Evolutionary conservation across 2,797 vertebrate genomes (phyloP).

Genomic region (Malacoctenus gilli): DNA sequence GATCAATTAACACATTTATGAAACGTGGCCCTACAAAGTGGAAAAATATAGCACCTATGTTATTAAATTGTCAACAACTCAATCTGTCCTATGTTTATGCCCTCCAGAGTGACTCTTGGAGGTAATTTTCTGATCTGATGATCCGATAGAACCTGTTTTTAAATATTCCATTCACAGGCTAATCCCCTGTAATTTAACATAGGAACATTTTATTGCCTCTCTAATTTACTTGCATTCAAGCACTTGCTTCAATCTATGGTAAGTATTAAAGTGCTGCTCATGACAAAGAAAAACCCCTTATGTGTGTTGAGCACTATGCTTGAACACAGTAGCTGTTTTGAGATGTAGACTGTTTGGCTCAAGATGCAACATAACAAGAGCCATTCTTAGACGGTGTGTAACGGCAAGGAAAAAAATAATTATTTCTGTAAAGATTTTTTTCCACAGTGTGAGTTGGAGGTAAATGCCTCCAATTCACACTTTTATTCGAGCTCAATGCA

Average conservation of each 20-base stretch:
- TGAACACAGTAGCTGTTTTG: too few relatives aligned
- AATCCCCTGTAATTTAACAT: background rate
- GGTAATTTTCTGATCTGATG: background rate
- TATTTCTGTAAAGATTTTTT: too few relatives aligned
- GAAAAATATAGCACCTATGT: background rate
- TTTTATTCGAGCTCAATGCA: background rate
- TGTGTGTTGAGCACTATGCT: background rate
- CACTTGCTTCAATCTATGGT: background rate
- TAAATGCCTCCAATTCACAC: background rate
- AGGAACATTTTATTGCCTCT: background rate
- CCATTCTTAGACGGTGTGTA: too few relatives aligned
- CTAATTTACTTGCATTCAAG: slow-evolving; percentile 1
- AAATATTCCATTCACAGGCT: background rate
- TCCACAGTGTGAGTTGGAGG: background rate
- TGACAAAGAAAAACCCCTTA: background rate
- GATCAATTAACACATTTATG: background rate
- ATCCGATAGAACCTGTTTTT: background rate
- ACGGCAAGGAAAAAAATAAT: too few relatives aligned
- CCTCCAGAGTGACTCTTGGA: fast-evolving
- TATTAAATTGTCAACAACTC: background rate
- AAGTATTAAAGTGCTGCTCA: background rate
- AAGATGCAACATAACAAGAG: too few relatives aligned
- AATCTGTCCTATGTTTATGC: background rate
- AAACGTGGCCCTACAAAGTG: background rate
- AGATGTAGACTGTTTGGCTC: too few relatives aligned